Evolutionary conservation across 2,797 vertebrate species (phyloP).

Genomic region (Knipowitschia caucasica): DNA sequence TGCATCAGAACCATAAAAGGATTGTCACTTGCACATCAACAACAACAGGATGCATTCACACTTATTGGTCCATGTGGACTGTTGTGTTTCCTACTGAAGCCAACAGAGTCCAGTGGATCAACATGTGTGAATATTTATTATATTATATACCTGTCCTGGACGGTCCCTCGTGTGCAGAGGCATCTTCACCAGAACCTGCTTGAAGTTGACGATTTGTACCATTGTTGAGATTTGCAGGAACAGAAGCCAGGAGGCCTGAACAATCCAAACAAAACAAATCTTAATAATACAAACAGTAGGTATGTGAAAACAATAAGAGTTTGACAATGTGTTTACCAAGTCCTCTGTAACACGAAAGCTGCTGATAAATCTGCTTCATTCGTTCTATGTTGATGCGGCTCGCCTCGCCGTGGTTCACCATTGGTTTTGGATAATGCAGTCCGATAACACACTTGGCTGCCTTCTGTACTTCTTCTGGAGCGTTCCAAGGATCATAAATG

Average conservation of each 20-base stretch:
- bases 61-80: too few species aligned
- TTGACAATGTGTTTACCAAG: conserved; percentile 75
- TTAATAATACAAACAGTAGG: not conserved
- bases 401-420: conserved; percentile 91
- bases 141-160: conserved; percentile 67
- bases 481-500: conserved; percentile 96
- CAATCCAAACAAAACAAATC: not conserved
- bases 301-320: too few species aligned
- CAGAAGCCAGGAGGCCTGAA: conserved; percentile 85
- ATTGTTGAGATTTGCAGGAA: conserved; percentile 80
- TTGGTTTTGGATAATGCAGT: conserved; percentile 90
- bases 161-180: not conserved
- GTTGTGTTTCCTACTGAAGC: too few species aligned
- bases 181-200: conserved; percentile 69
- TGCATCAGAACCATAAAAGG: conserved; percentile 36
- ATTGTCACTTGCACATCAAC: not conserved
- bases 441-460: conserved; percentile 90
- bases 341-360: conserved; percentile 90
- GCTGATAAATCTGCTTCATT: conserved; percentile 97
- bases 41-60: too few species aligned
- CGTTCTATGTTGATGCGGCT: conserved; percentile 92
- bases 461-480: conserved; percentile 90
- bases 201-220: conserved; percentile 4
- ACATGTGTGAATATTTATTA: too few species aligned
- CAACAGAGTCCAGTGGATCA: too few species aligned